Evolutionary conservation across 1,140 invertebrate genomes (phyloP).

Genomic region (Ephestia elutella): DNA sequence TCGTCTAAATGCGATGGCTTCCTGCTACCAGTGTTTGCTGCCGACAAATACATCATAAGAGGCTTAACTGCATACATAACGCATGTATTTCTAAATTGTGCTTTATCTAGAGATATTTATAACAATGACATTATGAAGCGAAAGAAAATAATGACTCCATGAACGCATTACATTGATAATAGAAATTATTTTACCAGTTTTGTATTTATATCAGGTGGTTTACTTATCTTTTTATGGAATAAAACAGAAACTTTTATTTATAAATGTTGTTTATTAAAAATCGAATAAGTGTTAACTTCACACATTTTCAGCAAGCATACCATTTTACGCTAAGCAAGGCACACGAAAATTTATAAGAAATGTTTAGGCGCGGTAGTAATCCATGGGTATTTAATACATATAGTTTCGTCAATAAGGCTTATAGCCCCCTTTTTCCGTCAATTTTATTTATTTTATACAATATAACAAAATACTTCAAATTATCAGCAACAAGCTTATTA

Average conservation of each 20-base stretch:
- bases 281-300: no score
- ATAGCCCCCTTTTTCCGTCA: no score
- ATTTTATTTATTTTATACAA: no score
- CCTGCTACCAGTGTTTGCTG: conserved; percentile 57
- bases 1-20: conserved; percentile 52
- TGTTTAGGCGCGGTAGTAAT: conserved; percentile 4
- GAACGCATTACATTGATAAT: neutral
- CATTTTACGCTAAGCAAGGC: conserved; percentile 1
- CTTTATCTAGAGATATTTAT: conserved; percentile 54
- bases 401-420: no score
- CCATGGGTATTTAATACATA: no score
- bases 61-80: conserved; percentile 64
- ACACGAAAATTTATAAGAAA: conserved; percentile 10
- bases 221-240: neutral
- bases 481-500: no score
- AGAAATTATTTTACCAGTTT: no score
- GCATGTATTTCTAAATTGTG: conserved; percentile 54
- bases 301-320: no score
- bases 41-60: conserved; percentile 62
- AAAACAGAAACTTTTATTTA: neutral
- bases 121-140: conserved; percentile 52
- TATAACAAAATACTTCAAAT: no score
- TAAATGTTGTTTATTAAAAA: conserved; percentile 16
- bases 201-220: no score
- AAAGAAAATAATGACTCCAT: conserved; percentile 19